A percentile compares a stretch with the other conserved stretches of the same genome.
Evolutionary conservation across 2,888 invertebrate species (phyloP).

Genomic region (Taphrorychus bicolor): DNA sequence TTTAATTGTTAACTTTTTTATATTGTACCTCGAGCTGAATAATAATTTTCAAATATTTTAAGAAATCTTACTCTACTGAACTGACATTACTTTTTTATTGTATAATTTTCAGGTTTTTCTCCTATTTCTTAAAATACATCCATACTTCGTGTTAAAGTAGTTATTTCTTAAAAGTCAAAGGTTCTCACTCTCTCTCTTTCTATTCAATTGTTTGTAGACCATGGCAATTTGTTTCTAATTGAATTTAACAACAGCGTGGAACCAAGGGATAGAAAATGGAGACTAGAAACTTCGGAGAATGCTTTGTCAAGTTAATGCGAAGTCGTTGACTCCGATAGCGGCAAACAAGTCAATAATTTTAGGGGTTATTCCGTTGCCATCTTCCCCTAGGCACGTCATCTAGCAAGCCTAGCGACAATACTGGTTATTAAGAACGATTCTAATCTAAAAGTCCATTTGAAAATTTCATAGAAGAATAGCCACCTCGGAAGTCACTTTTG

Average conservation of each 20-base stretch:
- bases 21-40: not conserved
- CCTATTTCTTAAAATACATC: not conserved
- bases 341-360: slow-evolving; percentile 5
- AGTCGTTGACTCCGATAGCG: not conserved
- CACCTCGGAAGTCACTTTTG: no score
- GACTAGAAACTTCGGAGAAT: not conserved
- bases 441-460: no score
- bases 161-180: not conserved
- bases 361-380: not conserved
- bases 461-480: no score
- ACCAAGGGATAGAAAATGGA: not conserved
- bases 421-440: no score
- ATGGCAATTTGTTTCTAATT: not conserved
- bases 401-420: no score
- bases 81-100: not conserved
- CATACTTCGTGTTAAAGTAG: not conserved
- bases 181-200: not conserved
- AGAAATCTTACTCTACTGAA: no score
- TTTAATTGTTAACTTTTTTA: not conserved
- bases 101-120: not conserved
- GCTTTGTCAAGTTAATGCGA: not conserved
- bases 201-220: not conserved
- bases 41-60: no score
- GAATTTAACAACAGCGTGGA: not conserved
- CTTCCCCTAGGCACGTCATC: no score